Evolutionary conservation across 2,888 invertebrate genomes (phyloP), one percentile per base, ranked within the genome.

Genomic region (Lordiphosa fenestrarum): DNA sequence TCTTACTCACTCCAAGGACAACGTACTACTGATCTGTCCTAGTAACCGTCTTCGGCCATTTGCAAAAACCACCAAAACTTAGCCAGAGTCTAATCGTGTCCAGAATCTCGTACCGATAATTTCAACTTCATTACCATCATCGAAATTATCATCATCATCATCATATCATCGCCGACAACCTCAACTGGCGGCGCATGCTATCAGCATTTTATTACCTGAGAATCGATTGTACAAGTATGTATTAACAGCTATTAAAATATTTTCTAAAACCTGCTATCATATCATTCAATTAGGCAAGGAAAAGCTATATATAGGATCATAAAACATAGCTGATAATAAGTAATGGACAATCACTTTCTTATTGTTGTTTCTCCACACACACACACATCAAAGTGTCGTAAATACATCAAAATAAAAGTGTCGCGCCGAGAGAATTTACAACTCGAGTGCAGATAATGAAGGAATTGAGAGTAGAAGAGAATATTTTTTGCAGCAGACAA

Each of bases 341-440:
- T 42, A 7, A 23, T 42, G 59, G 51, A 59, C 51, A 75, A 73
- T 67, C 73, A 70, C 57, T 65, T 36, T 41, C 37, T 25, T 35
- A 40, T 50, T 50, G 50, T 63, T 77, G 48, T 76, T 73, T 55
- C 66, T 53, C 51, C 71, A 75, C 70, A 64, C 76, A 44, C 71
- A 58, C 30, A 30, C 30, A 30, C 30, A 76, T 80, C 76, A 58
- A 59, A 66, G 64, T 10, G 30, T 47, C 76, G 83, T 81, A 81
- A 81, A 81, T 84, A 76, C 53, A 84, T 84, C 85, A 81, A 83
- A 67, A 84, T 81, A 84, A 81, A 81, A 84, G 63, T 83, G 80
- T 81, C 80, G 76, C 73, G 59, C 67, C 72, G 61, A 38, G 12
- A 55, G 56, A 67, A 83, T 81, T 84, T 81, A 81, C 63, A 58